A percentile compares a stretch with the other conserved stretches of the same genome.
Conservation (phyloP, 2,888 invertebrate species). For the Gymnosoma rotundatum region DNA sequence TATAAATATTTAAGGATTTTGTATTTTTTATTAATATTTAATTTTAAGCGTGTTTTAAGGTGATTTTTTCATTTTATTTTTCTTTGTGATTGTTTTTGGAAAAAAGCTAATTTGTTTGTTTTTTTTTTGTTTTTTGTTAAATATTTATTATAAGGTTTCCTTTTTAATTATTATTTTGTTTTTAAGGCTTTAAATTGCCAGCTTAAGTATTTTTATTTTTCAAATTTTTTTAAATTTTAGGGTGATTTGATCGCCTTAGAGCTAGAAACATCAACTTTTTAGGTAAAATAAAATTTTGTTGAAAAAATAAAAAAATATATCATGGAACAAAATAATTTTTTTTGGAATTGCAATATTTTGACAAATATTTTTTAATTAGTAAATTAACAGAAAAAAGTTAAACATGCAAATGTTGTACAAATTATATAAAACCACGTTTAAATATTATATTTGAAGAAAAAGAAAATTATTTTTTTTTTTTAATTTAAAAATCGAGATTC, state of each 20-base stretch:
- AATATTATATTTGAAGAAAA: no score
- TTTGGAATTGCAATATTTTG: no score
- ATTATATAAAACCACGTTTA: no score
- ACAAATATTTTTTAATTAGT: no score
- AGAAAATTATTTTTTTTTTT: no score
- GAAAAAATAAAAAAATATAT: not conserved
- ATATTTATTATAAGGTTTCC: not conserved
- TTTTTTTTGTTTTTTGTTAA: conserved; percentile 1
- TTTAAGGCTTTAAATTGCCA: conserved; percentile 20
- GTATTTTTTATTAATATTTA: conserved; percentile 17
- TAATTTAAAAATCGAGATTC: no score
- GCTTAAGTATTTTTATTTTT: not conserved
- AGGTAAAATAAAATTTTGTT: not conserved
- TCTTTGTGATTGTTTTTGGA: conserved; percentile 62
- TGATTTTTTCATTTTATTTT: conserved; percentile 30
- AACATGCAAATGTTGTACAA: no score
- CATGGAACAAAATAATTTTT: no score
- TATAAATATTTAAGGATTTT: conserved; percentile 8
- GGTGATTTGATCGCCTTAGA: not conserved
- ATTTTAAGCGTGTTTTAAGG: conserved; percentile 59
- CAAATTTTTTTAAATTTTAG: conserved; percentile 1
- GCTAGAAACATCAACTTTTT: not conserved
- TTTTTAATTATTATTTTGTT: conserved; percentile 7
- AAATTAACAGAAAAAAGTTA: no score
- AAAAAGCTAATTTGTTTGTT: conserved; percentile 61